These are phyloP conservation scores for Epirrhoe alternata DNA, from an alignment of 2,888 invertebrate genomes.

Conservation along the genomic window DNA sequence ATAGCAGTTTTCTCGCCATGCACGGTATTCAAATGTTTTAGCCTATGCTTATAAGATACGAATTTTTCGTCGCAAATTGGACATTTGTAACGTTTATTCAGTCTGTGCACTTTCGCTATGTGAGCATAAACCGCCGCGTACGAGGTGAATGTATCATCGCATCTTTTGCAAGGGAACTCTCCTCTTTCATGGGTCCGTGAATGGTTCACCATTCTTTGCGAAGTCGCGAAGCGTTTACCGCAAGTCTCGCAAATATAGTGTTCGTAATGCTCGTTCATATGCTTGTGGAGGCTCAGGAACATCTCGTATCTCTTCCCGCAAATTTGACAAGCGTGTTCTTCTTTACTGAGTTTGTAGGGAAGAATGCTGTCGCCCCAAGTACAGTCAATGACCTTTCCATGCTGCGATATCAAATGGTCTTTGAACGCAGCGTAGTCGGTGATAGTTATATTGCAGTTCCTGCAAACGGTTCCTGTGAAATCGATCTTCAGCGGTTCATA, in stretches of 20 bases:
- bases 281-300: conserved; percentile 76
- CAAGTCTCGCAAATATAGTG: conserved; percentile 80
- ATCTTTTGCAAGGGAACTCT: conserved; percentile 73
- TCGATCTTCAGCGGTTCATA: conserved; percentile 80
- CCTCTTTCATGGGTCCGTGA: conserved; percentile 71
- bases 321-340: conserved; percentile 72
- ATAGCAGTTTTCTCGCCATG: conserved; percentile 75
- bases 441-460: conserved; percentile 63
- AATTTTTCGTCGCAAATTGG: conserved; percentile 79
- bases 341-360: conserved; percentile 74
- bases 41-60: conserved; percentile 71
- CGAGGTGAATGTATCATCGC: conserved; percentile 65
- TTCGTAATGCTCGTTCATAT: conserved; percentile 79
- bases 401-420: conserved; percentile 62
- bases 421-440: conserved; percentile 66
- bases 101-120: conserved; percentile 69
- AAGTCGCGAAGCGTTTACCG: conserved; percentile 75
- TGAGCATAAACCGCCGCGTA: conserved; percentile 72
- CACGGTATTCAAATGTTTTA: conserved; percentile 70
- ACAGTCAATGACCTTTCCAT: conserved; percentile 65
- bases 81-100: conserved; percentile 77
- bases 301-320: conserved; percentile 77
- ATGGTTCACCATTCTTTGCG: conserved; percentile 75
- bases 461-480: conserved; percentile 66
- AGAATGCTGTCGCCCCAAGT: conserved; percentile 72